A percentile compares a stretch with the other conserved stretches of the same genome.
phyloP scores from a whole-genome alignment of 2,888 invertebrate species.

The Andrena bicolor region DNA sequence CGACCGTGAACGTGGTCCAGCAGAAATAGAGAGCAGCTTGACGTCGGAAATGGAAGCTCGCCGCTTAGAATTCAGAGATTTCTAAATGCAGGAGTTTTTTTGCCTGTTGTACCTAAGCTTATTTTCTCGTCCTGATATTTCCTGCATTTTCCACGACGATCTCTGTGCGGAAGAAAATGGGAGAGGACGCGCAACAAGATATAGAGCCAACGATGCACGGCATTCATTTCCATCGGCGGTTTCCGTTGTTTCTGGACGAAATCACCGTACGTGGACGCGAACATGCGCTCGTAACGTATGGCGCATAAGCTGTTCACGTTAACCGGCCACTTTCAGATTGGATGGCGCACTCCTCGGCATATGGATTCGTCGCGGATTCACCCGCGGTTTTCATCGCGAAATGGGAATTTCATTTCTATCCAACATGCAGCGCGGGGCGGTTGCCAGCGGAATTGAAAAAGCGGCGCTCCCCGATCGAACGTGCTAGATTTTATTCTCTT shows the following conservation, averaged over 20 bases:
- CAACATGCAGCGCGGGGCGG: conserved; percentile 38
- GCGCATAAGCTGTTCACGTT: conserved; percentile 74
- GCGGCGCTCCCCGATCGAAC: background rate
- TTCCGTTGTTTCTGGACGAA: conserved; percentile 60
- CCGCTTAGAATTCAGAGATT: too few species aligned
- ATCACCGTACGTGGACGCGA: conserved; percentile 37
- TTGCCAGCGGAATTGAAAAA: conserved; percentile 51
- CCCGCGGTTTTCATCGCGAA: conserved; percentile 74
- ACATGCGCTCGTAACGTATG: conserved; percentile 70
- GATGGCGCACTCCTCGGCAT: conserved; percentile 76
- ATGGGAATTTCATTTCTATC: conserved; percentile 77
- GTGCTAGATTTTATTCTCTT: background rate
- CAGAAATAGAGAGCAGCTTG: too few species aligned
- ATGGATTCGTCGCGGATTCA: conserved; percentile 77
- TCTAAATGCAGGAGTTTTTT: too few species aligned
- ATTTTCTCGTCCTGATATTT: too few species aligned
- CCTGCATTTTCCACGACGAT: too few species aligned
- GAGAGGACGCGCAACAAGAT: background rate
- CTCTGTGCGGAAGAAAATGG: background rate
- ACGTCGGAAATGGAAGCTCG: too few species aligned
- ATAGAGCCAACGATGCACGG: background rate
- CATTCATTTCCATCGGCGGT: conserved; percentile 66
- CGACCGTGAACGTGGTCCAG: too few species aligned
- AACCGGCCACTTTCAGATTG: conserved; percentile 76
- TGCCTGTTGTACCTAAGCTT: too few species aligned